phyloP scores from a whole-genome alignment of 1,140 invertebrate species.

The Cyclargus thomasi region DNA sequence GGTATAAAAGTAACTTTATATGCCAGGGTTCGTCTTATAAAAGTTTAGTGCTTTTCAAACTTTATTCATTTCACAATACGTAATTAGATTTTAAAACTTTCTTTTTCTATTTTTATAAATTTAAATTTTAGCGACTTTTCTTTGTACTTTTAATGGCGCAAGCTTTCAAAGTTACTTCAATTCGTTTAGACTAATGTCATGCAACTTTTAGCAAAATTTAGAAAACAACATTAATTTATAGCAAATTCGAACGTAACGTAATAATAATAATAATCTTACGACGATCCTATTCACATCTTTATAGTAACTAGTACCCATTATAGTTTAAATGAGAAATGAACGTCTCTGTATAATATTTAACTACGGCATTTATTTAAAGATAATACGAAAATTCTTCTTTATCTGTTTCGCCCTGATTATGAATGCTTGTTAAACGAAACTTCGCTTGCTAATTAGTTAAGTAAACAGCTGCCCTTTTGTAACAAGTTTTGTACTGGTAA shows the following conservation, averaged over 20 bases:
- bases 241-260: too few species aligned
- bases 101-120: background rate
- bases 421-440: background rate
- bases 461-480: background rate
- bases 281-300: background rate
- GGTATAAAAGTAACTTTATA: background rate
- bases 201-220: too few species aligned
- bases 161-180: too few species aligned
- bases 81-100: background rate
- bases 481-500: background rate
- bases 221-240: too few species aligned
- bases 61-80: conserved; percentile 3
- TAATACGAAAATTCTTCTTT: background rate
- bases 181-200: too few species aligned
- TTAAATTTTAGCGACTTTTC: background rate
- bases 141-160: background rate
- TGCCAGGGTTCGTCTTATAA: background rate
- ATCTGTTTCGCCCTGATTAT: background rate
- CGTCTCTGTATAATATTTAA: background rate
- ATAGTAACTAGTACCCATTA: background rate
- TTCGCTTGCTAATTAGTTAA: background rate
- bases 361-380: background rate
- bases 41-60: background rate
- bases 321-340: background rate
- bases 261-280: too few species aligned